phyloP scores from a whole-genome alignment of 2,797 vertebrate species.

The Tympanoctomys barrerae region DNA sequence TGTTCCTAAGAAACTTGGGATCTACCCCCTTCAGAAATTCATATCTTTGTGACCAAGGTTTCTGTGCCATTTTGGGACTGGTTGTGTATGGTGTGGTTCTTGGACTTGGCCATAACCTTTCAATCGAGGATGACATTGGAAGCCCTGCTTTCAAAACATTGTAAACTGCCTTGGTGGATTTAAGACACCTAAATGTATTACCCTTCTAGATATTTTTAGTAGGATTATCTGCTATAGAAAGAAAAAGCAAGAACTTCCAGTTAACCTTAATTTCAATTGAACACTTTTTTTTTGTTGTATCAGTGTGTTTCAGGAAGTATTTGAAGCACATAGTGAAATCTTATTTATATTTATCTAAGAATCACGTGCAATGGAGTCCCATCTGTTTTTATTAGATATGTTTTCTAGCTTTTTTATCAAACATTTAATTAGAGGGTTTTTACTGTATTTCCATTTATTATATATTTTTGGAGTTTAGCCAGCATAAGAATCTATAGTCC shows the following conservation, averaged over 20 bases:
- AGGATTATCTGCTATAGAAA: not conserved
- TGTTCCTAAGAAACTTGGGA: no score
- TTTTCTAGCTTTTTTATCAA: constrained; percentile 10
- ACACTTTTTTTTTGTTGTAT: not conserved
- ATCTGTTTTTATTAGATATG: not conserved
- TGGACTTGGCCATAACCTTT: no score
- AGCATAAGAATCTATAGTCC: not conserved
- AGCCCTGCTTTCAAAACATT: no score
- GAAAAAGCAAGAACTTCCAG: not conserved
- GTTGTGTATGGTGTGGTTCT: no score
- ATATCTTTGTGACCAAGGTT: no score
- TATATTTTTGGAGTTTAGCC: not conserved
- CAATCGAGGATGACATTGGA: no score
- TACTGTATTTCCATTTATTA: not conserved
- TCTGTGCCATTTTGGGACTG: no score
- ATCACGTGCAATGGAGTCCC: not conserved
- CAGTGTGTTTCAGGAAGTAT: not conserved
- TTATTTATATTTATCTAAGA: constrained; percentile 17
- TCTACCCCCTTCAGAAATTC: no score
- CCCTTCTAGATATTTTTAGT: not conserved
- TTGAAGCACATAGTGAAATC: not conserved
- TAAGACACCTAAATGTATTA: not conserved
- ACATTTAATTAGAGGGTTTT: constrained; percentile 2
- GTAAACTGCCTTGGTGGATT: not conserved
- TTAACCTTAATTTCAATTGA: constrained; percentile 25